These are phyloP conservation scores for Venustaconcha ellipsiformis DNA, from an alignment of 1,140 invertebrate genomes.

Conservation along the genomic window DNA sequence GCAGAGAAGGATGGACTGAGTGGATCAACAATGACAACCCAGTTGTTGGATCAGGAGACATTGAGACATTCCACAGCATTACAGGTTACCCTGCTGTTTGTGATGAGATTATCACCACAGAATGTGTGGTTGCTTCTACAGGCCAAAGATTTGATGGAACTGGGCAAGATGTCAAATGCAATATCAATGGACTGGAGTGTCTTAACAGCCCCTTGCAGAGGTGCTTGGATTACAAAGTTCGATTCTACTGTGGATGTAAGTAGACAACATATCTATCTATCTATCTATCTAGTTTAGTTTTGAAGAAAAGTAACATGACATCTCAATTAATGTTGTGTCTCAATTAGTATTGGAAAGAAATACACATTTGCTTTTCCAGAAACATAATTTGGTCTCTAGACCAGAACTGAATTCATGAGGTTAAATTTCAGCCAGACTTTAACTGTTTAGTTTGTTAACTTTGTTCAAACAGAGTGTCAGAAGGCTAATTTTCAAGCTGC, in stretches of 20 bases:
- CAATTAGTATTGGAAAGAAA: too few species aligned
- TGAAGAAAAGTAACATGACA: too few species aligned
- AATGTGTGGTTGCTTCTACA: slow-evolving; percentile 38
- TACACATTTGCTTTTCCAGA: too few species aligned
- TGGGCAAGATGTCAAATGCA: slow-evolving; percentile 47
- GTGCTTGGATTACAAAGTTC: slow-evolving; percentile 47
- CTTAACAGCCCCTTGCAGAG: slow-evolving; percentile 29
- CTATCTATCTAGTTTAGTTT: too few species aligned
- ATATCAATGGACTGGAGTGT: slow-evolving; percentile 42
- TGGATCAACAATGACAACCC: slow-evolving; percentile 65
- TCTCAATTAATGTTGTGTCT: too few species aligned
- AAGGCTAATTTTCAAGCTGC: too few species aligned
- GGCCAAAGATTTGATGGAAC: slow-evolving; percentile 34
- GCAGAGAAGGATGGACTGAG: slow-evolving; percentile 64
- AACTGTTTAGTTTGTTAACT: too few species aligned
- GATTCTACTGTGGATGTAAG: slow-evolving; percentile 54
- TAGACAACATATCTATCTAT: not conserved
- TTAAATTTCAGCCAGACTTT: too few species aligned
- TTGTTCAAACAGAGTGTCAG: too few species aligned
- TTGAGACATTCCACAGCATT: slow-evolving; percentile 50
- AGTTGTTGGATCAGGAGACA: slow-evolving; percentile 47
- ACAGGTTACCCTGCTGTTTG: slow-evolving; percentile 48
- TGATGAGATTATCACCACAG: slow-evolving; percentile 33
- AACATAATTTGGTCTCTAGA: too few species aligned
- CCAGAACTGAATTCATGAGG: too few species aligned